Percentiles rank a stretch among this genome's conserved stretches.
These are phyloP conservation scores for Blastomussa wellsi DNA, from an alignment of 92 coral and sea anemone genomes.

Conservation along the genomic window DNA sequence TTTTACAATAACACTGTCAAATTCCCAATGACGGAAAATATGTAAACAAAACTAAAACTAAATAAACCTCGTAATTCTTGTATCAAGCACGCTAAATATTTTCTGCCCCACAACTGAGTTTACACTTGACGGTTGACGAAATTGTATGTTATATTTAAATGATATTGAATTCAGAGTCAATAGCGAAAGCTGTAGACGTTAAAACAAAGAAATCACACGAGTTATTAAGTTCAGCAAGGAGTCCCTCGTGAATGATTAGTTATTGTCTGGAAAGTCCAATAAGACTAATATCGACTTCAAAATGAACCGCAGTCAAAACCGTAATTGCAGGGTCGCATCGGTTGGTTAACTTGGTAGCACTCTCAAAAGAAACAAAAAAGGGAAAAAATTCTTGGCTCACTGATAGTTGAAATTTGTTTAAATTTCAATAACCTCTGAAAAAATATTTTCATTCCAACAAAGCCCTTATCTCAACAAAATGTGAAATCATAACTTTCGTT, in stretches of 20 bases:
- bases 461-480: not conserved
- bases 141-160: not conserved
- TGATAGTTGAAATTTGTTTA: not conserved
- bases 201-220: slow-evolving; percentile 8
- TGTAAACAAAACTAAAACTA: not conserved
- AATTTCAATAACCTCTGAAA: not conserved
- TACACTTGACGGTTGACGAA: not conserved
- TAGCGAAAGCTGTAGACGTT: not conserved
- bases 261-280: slow-evolving; percentile 11
- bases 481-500: not conserved
- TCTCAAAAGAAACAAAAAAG: not conserved
- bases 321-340: not conserved
- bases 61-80: not conserved
- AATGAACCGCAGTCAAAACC: not conserved
- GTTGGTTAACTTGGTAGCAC: too few species aligned
- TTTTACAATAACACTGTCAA: not conserved
- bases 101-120: not conserved
- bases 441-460: not conserved
- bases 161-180: slow-evolving; percentile 31
- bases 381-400: not conserved
- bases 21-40: not conserved
- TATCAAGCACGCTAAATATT: not conserved
- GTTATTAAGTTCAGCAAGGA: slow-evolving; percentile 19
- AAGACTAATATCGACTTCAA: slow-evolving; percentile 24
- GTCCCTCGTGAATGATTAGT: not conserved